Evolutionary conservation across 2,797 vertebrate genomes (phyloP), one percentile per base, ranked within the genome.

Genomic region (Fundulus diaphanus): DNA sequence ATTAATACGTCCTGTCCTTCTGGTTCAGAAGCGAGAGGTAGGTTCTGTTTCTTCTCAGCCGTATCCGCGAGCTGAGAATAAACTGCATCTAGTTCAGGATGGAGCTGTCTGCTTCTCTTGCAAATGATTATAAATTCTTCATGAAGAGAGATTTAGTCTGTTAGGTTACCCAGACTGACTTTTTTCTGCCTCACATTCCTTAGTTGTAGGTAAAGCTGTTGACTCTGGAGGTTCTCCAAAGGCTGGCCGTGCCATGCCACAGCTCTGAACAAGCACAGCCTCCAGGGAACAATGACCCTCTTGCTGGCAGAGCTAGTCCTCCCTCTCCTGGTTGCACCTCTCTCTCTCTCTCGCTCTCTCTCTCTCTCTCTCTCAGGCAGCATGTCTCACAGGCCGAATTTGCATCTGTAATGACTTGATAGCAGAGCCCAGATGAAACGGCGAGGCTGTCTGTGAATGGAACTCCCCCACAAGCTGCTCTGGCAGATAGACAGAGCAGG

Each of bases 341-440:
- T 79, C 83, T 80, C 73, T 82, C 31, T 69, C 46, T 81, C 31
- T 52, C 22, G n/a, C 88, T 79, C 83, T 80, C 73, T 82, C 31
- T 69, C 46, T 81, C 31, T 52, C 22, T 61, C 42, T 46, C 70
- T 29, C 46, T 65, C 74, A 52, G 74, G 87, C 87, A 66, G 75
- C 82, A 49, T 76, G 80, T 85, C 77, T 87, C 81, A 72, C 85
- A 74, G 86, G 89, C 90, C 76, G 83, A 83, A 87, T 93, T 92
- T 92, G 92, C 92, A 94, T 94, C 93, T 94, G 93, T 92, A 94
- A 94, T 92, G 92, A 92, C 88, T 93, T 76, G 91, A 92, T 94
- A 93, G 91, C 90, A 75, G 88, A 86, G 90, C 89, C 78, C 88
- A 90, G 91, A 93, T 92, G 91, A 94, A 94, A 91, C 87, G 65